These are phyloP conservation scores for Dendroctonus ponderosae DNA, from an alignment of 1,140 invertebrate genomes.

Conservation along the genomic window DNA sequence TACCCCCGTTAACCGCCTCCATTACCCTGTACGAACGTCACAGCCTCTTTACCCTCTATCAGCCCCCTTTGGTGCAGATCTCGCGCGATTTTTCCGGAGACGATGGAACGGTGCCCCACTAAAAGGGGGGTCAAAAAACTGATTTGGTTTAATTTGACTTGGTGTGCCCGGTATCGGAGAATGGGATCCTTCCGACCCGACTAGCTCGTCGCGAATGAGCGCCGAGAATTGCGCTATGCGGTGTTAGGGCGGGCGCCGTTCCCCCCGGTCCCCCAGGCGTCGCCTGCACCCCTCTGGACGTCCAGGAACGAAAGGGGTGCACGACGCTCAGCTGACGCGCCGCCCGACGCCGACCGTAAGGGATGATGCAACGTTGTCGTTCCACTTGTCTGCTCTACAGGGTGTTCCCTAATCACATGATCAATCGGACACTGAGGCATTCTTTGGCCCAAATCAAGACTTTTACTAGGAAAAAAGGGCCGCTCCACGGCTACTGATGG, in stretches of 20 bases:
- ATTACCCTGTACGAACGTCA: constrained; percentile 39
- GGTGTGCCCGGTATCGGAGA: not conserved
- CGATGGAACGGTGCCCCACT: not conserved
- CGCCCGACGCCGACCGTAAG: constrained; percentile 20
- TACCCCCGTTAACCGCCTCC: constrained; percentile 48
- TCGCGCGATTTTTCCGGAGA: not conserved
- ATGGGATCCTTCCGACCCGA: constrained; percentile 11
- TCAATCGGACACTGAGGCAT: not conserved
- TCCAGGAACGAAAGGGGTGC: constrained; percentile 5
- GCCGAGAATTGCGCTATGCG: constrained; percentile 30
- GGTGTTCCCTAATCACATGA: not conserved
- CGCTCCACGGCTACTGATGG: not conserved
- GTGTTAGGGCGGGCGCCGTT: constrained; percentile 10
- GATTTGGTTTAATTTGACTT: not conserved
- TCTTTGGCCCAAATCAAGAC: not conserved
- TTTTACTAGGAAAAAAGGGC: too few species aligned
- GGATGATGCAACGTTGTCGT: constrained; percentile 21
- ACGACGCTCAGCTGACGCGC: constrained; percentile 34
- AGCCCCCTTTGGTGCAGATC: too few species aligned
- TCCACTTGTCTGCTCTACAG: not conserved
- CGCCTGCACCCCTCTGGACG: constrained; percentile 9
- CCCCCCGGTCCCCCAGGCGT: constrained; percentile 11
- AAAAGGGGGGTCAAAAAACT: constrained; percentile 3
- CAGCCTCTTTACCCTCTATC: constrained; percentile 20
- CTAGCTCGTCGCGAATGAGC: constrained; percentile 18